phyloP scores from a whole-genome alignment of 2,113 vertebrate genomes.

The Aptenodytes patagonicus region DNA sequence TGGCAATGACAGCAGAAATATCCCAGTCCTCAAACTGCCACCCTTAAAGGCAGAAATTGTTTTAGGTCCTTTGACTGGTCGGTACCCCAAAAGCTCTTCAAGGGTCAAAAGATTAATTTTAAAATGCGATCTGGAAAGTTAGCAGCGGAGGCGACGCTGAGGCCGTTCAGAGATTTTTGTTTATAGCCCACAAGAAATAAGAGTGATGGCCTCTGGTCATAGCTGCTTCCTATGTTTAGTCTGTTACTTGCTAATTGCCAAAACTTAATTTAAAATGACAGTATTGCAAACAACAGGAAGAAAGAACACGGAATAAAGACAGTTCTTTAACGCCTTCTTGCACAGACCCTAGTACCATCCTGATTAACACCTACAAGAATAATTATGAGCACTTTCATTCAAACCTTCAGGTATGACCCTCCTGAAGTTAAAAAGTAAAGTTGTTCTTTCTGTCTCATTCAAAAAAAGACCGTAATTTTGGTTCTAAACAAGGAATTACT shows the following conservation, averaged over 20 bases:
- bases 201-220: neutral
- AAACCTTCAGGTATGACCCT: fast-evolving
- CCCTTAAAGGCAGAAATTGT: neutral
- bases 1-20: neutral
- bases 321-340: neutral
- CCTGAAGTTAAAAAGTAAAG: neutral
- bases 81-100: neutral
- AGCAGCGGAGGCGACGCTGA: fast-evolving
- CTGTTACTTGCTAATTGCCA: neutral
- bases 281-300: neutral
- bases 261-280: neutral
- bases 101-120: neutral
- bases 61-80: neutral
- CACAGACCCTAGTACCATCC: neutral
- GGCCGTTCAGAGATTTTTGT: neutral
- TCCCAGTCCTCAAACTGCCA: neutral
- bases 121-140: neutral
- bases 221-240: neutral
- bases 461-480: neutral
- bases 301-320: neutral
- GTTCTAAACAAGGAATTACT: neutral
- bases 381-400: neutral
- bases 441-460: neutral
- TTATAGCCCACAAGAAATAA: neutral
- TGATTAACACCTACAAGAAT: neutral